These are phyloP conservation scores for Sebastes elongatus DNA, from an alignment of 2,797 vertebrate species.

Conservation along the genomic window DNA sequence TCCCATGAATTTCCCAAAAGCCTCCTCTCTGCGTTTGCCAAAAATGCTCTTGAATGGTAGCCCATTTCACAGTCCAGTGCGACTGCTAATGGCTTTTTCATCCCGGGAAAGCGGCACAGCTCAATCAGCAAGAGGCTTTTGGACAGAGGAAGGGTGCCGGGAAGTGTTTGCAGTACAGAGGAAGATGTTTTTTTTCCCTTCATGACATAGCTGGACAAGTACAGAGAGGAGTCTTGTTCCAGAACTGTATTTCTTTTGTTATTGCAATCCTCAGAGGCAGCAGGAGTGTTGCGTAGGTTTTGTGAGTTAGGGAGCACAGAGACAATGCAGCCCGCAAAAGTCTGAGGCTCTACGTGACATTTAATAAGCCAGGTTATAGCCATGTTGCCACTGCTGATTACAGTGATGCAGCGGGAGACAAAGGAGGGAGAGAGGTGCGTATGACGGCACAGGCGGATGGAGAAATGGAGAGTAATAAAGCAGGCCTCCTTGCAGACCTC, in stretches of 20 bases:
- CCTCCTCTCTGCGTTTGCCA: slow-evolving; percentile 54
- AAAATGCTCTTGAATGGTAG: slow-evolving; percentile 63
- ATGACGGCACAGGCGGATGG: slow-evolving; percentile 18
- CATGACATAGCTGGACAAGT: slow-evolving; percentile 18
- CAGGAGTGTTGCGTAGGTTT: background rate
- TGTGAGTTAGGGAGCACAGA: slow-evolving; percentile 15
- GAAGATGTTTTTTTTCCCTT: slow-evolving; percentile 26
- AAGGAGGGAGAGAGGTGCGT: slow-evolving; percentile 30
- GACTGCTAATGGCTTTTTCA: slow-evolving; percentile 78
- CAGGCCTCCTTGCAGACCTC: slow-evolving; percentile 42
- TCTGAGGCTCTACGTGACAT: slow-evolving; percentile 55
- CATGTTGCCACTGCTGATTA: slow-evolving; percentile 65
- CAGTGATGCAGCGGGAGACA: slow-evolving; percentile 41
- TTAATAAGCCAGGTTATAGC: slow-evolving; percentile 63
- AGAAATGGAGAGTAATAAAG: slow-evolving; percentile 65
- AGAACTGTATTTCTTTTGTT: slow-evolving; percentile 28
- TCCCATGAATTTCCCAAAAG: slow-evolving; percentile 63
- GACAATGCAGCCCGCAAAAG: slow-evolving; percentile 14
- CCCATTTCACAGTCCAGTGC: slow-evolving; percentile 81
- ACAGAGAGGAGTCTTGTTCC: slow-evolving; percentile 23
- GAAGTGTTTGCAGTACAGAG: slow-evolving; percentile 25
- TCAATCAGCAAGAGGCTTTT: slow-evolving; percentile 69
- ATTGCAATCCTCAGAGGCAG: slow-evolving; percentile 28
- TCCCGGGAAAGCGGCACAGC: slow-evolving; percentile 64
- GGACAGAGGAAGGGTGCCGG: slow-evolving; percentile 37